These are phyloP conservation scores for Chromoteleia sp. DNA, from an alignment of 2,888 invertebrate species.

Conservation along the genomic window DNA sequence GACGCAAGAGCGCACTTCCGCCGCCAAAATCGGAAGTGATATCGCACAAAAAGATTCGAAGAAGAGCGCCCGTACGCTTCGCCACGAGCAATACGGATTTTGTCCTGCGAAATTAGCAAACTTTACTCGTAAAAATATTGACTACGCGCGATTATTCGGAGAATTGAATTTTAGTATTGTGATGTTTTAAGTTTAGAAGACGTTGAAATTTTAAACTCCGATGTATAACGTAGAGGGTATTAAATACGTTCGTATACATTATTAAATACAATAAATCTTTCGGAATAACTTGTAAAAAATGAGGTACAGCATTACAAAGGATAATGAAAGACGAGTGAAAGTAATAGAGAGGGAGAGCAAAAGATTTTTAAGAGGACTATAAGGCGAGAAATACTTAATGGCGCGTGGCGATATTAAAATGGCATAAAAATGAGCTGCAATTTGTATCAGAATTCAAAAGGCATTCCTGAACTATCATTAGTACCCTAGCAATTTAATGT, in stretches of 20 bases:
- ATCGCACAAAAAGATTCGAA: constrained; percentile 58
- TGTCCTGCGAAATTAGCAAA: constrained; percentile 65
- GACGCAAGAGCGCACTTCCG: constrained; percentile 78
- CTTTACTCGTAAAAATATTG: constrained; percentile 60
- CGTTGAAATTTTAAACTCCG: constrained; percentile 17
- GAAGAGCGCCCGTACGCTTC: constrained; percentile 25
- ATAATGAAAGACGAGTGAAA: constrained; percentile 63
- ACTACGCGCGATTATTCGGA: constrained; percentile 42
- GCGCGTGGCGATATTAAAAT: constrained; percentile 84
- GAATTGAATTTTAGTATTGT: constrained; percentile 49
- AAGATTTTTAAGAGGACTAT: constrained; percentile 73
- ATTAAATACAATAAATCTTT: constrained; percentile 52
- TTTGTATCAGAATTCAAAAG: constrained; percentile 84
- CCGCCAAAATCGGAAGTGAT: constrained; percentile 73
- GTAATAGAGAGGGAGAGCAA: constrained; percentile 56
- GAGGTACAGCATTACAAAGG: constrained; percentile 52
- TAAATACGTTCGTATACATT: constrained; percentile 41
- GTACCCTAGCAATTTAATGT: constrained; percentile 38
- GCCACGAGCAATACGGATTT: constrained; percentile 45
- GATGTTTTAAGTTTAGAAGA: constrained; percentile 4
- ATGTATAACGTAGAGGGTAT: constrained; percentile 19
- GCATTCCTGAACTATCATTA: constrained; percentile 75
- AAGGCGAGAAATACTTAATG: constrained; percentile 83
- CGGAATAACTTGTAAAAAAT: constrained; percentile 59
- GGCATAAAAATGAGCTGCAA: constrained; percentile 85